Percentiles rank a stretch among this genome's conserved stretches.
Evolutionary conservation across 2,888 invertebrate species (phyloP).

Genomic region (Drosophila mimica): DNA sequence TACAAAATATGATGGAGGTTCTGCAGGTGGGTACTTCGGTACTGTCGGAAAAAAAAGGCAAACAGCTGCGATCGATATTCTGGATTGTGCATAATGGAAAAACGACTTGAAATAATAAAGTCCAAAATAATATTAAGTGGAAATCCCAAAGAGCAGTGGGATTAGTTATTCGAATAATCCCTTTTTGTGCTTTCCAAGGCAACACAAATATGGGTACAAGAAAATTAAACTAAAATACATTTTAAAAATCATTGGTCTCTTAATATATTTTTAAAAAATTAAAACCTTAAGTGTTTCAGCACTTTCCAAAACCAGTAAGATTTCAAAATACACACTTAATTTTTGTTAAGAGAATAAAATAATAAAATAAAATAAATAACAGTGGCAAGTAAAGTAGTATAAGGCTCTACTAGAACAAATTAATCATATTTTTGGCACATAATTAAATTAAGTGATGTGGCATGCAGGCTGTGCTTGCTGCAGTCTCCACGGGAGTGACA

Average conservation of each 20-base stretch:
- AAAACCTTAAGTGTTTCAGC: background rate
- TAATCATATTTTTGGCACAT: background rate
- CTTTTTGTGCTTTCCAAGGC: background rate
- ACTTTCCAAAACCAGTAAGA: too few species aligned
- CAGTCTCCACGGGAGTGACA: slow-evolving; percentile 19
- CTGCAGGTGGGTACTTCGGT: slow-evolving; percentile 15
- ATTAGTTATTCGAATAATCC: background rate
- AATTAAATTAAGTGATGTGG: background rate
- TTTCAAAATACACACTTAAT: background rate
- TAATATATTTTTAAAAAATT: background rate
- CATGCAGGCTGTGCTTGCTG: background rate
- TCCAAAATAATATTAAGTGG: background rate
- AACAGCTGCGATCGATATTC: background rate
- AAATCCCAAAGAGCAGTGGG: background rate
- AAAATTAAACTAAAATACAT: background rate
- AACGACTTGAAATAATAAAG: background rate
- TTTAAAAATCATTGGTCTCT: background rate
- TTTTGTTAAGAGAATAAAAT: background rate
- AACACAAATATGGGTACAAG: background rate
- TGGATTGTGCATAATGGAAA: background rate
- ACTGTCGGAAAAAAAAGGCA: background rate
- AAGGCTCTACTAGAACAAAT: background rate
- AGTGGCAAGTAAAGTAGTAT: background rate
- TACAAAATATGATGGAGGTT: slow-evolving; percentile 25
- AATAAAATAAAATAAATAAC: too few species aligned